Percentiles rank a stretch among this genome's conserved stretches.
These are phyloP conservation scores for Phoxinus dragarum DNA, from an alignment of 2,797 vertebrate species.

Conservation along the genomic window DNA sequence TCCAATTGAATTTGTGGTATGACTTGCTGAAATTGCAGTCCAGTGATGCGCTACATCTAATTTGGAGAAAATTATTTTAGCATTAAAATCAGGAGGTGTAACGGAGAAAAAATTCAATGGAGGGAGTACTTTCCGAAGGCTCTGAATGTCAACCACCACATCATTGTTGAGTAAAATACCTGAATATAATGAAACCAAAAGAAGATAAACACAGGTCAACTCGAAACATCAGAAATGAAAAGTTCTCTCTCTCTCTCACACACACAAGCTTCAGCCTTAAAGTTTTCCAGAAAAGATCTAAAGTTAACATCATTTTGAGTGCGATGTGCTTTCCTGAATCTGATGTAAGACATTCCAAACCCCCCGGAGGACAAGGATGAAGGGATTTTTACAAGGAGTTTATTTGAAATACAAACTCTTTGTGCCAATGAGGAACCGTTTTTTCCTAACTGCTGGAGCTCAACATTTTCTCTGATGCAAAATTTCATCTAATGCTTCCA, in stretches of 20 bases:
- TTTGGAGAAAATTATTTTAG: conserved; percentile 16
- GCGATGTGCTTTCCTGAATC: neutral
- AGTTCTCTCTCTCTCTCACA: neutral
- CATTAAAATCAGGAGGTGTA: conserved; percentile 10
- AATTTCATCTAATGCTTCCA: conserved; percentile 23
- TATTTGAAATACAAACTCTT: conserved; percentile 5
- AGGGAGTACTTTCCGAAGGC: neutral
- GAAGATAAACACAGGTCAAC: neutral
- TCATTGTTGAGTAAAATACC: neutral
- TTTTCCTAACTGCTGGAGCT: conserved; percentile 28
- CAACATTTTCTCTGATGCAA: conserved; percentile 40
- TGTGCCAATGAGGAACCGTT: neutral
- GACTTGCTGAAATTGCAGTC: conserved; percentile 28
- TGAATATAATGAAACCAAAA: conserved; percentile 17
- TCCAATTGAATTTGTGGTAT: conserved; percentile 18
- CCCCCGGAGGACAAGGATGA: neutral
- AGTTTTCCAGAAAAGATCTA: neutral
- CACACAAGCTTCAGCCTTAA: neutral
- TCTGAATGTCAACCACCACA: neutral
- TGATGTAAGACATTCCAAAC: conserved; percentile 33
- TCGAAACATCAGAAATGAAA: conserved; percentile 13
- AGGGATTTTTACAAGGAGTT: conserved; percentile 17
- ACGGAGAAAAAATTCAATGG: neutral
- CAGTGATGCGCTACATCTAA: conserved; percentile 13
- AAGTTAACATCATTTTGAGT: conserved; percentile 18